Conservation (phyloP, 2,797 vertebrate species). For the Lepus townsendii region DNA sequence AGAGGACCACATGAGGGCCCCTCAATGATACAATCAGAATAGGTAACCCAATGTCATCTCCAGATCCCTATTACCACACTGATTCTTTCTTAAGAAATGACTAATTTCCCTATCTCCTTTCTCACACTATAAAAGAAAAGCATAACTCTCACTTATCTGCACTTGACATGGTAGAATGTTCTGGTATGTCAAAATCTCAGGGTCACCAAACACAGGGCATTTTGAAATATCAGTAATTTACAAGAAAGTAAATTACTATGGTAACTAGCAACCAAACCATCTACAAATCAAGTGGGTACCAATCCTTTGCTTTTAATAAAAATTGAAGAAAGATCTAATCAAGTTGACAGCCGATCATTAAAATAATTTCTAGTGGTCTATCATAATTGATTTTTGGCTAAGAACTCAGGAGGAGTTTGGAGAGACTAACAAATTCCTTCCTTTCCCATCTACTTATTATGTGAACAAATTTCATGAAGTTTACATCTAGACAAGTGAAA, state of each 20-base stretch:
- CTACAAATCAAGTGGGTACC: conserved; percentile 44
- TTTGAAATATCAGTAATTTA: conserved; percentile 33
- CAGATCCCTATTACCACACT: not conserved
- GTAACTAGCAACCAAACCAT: conserved; percentile 34
- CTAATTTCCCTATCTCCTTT: not conserved
- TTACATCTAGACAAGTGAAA: conserved; percentile 71
- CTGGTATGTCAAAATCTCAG: not conserved
- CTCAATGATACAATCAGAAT: not conserved
- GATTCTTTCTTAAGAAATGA: conserved; percentile 34
- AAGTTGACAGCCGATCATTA: conserved; percentile 57
- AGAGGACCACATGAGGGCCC: not conserved
- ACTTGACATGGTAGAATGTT: not conserved
- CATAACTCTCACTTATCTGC: not conserved
- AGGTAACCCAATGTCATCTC: not conserved
- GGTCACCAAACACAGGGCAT: conserved; percentile 30
- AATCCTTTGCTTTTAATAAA: conserved; percentile 63
- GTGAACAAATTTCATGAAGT: conserved; percentile 54
- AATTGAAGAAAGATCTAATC: conserved; percentile 49
- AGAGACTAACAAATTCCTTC: conserved; percentile 60
- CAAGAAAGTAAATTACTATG: conserved; percentile 59
- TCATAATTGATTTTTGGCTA: conserved; percentile 57
- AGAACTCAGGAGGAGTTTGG: conserved; percentile 57
- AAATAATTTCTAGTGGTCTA: conserved; percentile 69
- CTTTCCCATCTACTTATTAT: conserved; percentile 34
- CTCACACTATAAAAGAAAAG: not conserved